Evolutionary conservation across 1,140 invertebrate genomes (phyloP), one percentile per base, ranked within the genome.

Genomic region (Drosophila hydei): DNA sequence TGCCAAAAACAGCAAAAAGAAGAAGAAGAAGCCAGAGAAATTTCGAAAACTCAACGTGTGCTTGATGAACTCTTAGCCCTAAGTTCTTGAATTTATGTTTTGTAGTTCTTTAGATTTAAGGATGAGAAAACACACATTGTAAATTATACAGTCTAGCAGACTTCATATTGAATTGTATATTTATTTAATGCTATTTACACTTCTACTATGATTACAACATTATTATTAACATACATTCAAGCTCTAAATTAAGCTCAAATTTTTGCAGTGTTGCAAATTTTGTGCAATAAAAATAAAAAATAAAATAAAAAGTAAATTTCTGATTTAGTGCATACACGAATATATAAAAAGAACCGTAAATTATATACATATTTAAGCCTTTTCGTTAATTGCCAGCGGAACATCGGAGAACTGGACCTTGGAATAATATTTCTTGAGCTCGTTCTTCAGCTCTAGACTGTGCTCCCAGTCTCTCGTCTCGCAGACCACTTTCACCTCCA

Each of bases 401-500:
- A 79, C 77, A 59, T 92, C 89, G 30, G 71, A 81, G 69, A 92
- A 91, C 45, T 80, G 33, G 9, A 94, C 93, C 21, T 92, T 92
- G 23, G 91, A 80, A 73, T 97, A 97, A 65, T 93, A 92, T 27
- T 93, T 91, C 21, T 92, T 89, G 0, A 97, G 92, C 7, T 94
- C 91, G 27, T 93, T 75, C 79, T 94, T 94, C 25, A 98, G 91
- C 88, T 95, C 92, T 23, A 94, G 91, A 56, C 95, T 94, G 91
- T 98, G 97, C 1, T 95, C 94, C 61, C 94, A 93, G 71, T 97
- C 97, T 71, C 95, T 92, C 0, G 97, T 98, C 91, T 98, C 97
- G 77, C 95, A 96, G 1, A 97, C 94, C 1, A 97, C 95, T 92
- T 96, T 96, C 89, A 95, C 95, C 77, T 95, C 94, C 59, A 96